Evolutionary conservation across 37 sponge, comb jelly and placozoan species (phyloP), one percentile per base, ranked within the genome.

Genomic region (Lycopodina hypogea): DNA sequence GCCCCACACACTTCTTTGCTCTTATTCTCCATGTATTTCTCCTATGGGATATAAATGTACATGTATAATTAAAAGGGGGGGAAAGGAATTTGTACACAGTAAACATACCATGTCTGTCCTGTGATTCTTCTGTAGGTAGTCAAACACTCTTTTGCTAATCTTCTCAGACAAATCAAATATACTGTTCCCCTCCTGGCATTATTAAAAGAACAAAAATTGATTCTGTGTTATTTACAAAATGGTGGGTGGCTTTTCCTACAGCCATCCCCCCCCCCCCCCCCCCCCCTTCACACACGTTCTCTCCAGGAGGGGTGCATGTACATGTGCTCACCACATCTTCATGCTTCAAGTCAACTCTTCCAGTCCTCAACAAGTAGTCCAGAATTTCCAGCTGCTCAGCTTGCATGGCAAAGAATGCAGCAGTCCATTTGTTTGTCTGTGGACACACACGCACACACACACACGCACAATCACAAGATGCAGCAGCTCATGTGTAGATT

Each of bases 381-480:
- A 65, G 33, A 2, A 65, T 11, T 17, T 65, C 35, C 30, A 32
- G 66, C 7, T 30, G 33, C 2, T 33, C 34, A 30, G 17, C 30
- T 32, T 65, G 35, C 30, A 65, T 30, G 66, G 66, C 66, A 65
- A 65, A 65, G 66, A 65, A 65, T 9, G 30, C 17, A 65, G 66
- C 66, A 29, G 66, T 65, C 66, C 66, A 65, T 4, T 65, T 65
- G 35, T 24, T 65, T 19, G 7, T 33, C 66, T 65, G n/a, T n/a
- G n/a, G n/a, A n/a, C n/a, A n/a, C n/a, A n/a, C n/a, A n/a, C n/a
- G n/a, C n/a, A n/a, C n/a, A n/a, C n/a, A n/a, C n/a, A n/a, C n/a
- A n/a, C n/a, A n/a, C n/a, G n/a, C n/a, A n/a, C n/a, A n/a, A n/a
- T n/a, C n/a, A n/a, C n/a, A n/a, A n/a, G n/a, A n/a, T n/a, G n/a